Conservation (phyloP, 2,888 invertebrate genomes). For the Sinotaia quadrata region DNA sequence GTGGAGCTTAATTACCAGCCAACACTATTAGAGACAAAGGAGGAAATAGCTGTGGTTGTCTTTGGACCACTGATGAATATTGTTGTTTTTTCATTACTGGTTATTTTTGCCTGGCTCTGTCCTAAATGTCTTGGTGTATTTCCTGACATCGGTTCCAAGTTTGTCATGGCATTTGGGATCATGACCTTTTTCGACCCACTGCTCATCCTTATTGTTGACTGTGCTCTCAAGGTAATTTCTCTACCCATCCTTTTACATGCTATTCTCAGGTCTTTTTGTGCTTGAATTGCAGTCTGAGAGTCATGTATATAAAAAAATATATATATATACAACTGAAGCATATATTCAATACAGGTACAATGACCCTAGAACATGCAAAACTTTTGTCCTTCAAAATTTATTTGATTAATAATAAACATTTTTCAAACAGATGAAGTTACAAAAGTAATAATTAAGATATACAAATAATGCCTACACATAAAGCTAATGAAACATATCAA, state of each 20-base stretch:
- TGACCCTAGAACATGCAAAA: too few relatives aligned
- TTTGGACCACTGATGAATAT: slow-evolving; percentile 64
- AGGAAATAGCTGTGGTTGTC: slow-evolving; percentile 66
- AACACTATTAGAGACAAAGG: slow-evolving; percentile 57
- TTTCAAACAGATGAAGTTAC: too few relatives aligned
- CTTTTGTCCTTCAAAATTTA: too few relatives aligned
- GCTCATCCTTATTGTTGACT: slow-evolving; percentile 63
- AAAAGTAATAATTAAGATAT: too few relatives aligned
- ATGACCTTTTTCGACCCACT: slow-evolving; percentile 65
- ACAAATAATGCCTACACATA: too few relatives aligned
- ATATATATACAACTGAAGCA: too few relatives aligned
- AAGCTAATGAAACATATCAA: too few relatives aligned
- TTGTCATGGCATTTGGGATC: slow-evolving; percentile 64
- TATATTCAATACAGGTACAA: too few relatives aligned
- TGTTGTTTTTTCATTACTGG: slow-evolving; percentile 55
- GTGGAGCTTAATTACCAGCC: slow-evolving; percentile 70
- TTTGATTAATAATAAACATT: too few relatives aligned
- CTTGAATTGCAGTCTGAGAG: not conserved
- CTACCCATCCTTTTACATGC: too few relatives aligned
- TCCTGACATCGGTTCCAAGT: slow-evolving; percentile 67
- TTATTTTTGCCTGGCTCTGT: slow-evolving; percentile 53
- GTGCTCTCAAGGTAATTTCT: slow-evolving; percentile 53
- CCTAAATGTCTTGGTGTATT: slow-evolving; percentile 59
- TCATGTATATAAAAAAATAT: too few relatives aligned
- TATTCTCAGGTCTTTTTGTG: not conserved